Base-by-base conservation (phyloP, 2,797 vertebrate species). In the Argya squamiceps region DNA sequence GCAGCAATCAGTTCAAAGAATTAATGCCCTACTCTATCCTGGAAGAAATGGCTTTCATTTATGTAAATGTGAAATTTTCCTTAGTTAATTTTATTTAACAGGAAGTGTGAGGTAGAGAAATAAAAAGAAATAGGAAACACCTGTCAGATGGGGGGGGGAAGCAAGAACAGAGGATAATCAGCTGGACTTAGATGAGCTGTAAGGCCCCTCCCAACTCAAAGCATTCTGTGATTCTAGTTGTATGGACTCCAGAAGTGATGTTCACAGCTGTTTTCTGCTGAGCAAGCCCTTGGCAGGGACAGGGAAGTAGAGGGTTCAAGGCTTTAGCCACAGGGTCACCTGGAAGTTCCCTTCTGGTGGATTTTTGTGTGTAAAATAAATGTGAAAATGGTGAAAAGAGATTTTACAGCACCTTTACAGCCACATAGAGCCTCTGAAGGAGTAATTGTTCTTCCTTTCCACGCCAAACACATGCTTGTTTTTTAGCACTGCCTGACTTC, bases 381-480 rank as follows among this genome's bases (percentile, higher is more conserved):
- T 15, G 14, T 22, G 36, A 56, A 58, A 65, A 32, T 17, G 5
- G 6, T 49, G 36, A 56, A 41, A 64, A 56, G 16, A 56, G 2
- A 12, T 29, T 47, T 47, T 30, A 17, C 11, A 41, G 9, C 1
- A 34, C 7, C 11, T 41, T 41, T 26, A 34, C 4, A 56, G 17
- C 7, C 26, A 17, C 30, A 49, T 4, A 26, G 26, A 34, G 6
- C 18, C 26, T 49, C 26, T 26, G 52, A 43, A 49, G 17, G 36
- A 36, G 21, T 14, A 49, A 6, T 12, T 0, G 0, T 26, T 49
- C 26, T 5, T 56, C 17, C 26, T 17, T 65, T 74, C 26, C 26
- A 43, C 0, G 0, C 37, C 21, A 26, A 44, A 44, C 7, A 11
- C 21, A 5, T 0, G 0, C 17, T 56, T 49, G 32, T 26, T 22